These are phyloP conservation scores for Nomada goodeniana DNA, from an alignment of 2,888 invertebrate species.

Conservation along the genomic window DNA sequence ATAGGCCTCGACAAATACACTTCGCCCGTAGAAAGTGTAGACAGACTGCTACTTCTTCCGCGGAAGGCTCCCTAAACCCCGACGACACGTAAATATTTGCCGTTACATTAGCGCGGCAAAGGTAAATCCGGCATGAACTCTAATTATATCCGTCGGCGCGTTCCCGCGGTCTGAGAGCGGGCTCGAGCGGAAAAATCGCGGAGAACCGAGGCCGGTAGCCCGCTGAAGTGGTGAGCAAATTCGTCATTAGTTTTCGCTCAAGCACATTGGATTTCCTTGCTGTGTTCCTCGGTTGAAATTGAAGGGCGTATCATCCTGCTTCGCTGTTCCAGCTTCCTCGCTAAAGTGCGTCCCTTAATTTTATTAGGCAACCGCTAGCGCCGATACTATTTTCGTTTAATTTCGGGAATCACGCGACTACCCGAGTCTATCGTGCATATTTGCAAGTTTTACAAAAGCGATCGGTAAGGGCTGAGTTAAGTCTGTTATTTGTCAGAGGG, in stretches of 20 bases:
- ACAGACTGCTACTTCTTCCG: slow-evolving; percentile 35
- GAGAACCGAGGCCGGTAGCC: background rate
- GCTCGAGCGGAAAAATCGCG: slow-evolving; percentile 53
- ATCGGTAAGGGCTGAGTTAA: too few relatives aligned
- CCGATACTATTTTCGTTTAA: too few relatives aligned
- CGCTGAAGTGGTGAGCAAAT: slow-evolving; percentile 55
- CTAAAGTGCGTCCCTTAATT: background rate
- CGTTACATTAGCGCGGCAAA: slow-evolving; percentile 66
- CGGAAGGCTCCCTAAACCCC: slow-evolving; percentile 49
- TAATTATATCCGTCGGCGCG: slow-evolving; percentile 66
- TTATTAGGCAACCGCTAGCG: too few relatives aligned
- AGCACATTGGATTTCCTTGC: slow-evolving; percentile 45
- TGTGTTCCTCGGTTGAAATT: slow-evolving; percentile 1
- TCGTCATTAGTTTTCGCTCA: slow-evolving; percentile 51
- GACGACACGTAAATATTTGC: slow-evolving; percentile 71
- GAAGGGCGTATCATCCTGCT: background rate
- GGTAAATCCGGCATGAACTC: slow-evolving; percentile 63
- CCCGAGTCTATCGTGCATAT: too few relatives aligned
- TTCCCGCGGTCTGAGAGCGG: slow-evolving; percentile 27
- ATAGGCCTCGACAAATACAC: slow-evolving; percentile 64
- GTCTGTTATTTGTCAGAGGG: too few relatives aligned
- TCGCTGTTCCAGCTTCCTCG: background rate
- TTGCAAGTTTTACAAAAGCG: too few relatives aligned
- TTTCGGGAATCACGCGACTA: too few relatives aligned
- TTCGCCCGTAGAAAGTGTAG: slow-evolving; percentile 1